Base-by-base conservation (phyloP, 2,797 vertebrate genomes). In the Cynodonichthys magdalenae region DNA sequence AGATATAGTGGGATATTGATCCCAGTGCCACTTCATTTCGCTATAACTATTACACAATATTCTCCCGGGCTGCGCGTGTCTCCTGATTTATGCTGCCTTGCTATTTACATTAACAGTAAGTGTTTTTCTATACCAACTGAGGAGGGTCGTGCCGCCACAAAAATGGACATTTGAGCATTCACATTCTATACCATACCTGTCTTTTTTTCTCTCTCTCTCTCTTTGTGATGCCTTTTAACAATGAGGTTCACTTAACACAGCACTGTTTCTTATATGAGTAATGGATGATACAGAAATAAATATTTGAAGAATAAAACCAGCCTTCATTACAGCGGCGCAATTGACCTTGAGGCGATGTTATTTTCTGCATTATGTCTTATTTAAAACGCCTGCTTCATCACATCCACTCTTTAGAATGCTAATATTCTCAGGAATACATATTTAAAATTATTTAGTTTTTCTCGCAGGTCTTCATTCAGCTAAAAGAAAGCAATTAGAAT, bases 1-100 rank as follows among this genome's bases (percentile, higher is more conserved):
- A 96, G 94, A 96, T 95, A 96, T 95, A 95, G 94, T 94, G 90
- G 93, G 92, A 94, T 99, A 98, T 99, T 96, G 96, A 98, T 98
- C 96, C 95, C 94, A 89, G 89, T 91, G 95, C 95, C 95, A 96
- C 96, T 97, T 97, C 95, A 96, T 95, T 96, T 95, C 83, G 95
- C 95, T 95, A 97, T 97, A 96, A 97, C 96, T 96, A 97, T 97
- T 96, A 97, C 93, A 94, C 84, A 85, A 93, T 92, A 93, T 93
- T 94, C 90, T 92, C 90, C 85, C 77, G 45, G 87, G 89, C 90
- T 83, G 85, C 80, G 70, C 69, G 78, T 80, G 85, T 80, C 75
- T 80, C 64, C 91, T 94, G 93, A 94, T 94, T 94, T 93, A 94
- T 92, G 87, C 90, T 79, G 90, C 85, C 84, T 85, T 90, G 90